Base-by-base conservation (phyloP, 2,888 invertebrate genomes). In the Peribatodes rhomboidaria region DNA sequence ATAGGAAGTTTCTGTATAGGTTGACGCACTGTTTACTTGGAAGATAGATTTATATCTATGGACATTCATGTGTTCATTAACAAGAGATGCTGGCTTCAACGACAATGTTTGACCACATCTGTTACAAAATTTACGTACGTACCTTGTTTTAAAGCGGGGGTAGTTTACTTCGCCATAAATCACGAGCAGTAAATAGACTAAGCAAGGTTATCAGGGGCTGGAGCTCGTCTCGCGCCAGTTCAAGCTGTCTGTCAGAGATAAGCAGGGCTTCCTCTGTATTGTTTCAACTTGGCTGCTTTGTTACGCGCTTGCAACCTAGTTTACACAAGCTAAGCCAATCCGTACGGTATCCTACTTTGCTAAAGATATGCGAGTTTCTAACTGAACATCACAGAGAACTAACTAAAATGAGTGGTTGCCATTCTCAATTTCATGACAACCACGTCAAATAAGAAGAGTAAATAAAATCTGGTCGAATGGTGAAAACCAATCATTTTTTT, bases 171-270 rank as follows among this genome's bases (percentile, higher is more conserved):
- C 11, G 16, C 14, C 64, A 61, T 61, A 61, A 65, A 65, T 61
- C 61, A 53, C 35, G 33, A 31, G 20, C 39, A 49, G 46, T 61
- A 61, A 61, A 60, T 52, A 65, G 47, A 44, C 18, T 57, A 57
- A 58, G 44, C 33, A 58, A 58, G 64, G 57, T 62, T 52, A 60
- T 62, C 58, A 42, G 35, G 39, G 16, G 42, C 20, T 20, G 35
- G 20, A 55, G 47, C 47, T 62, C 60, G 68, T 50, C 62, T 64
- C 70, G 76, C 72, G 67, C 73, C 72, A 57, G 60, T 44, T 61
- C 61, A 58, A 73, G 79, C 85, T 88, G 88, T 67, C 74, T 76
- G 74, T 73, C 78, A 73, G 71, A 81, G 88, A 88, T 88, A 88
- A 88, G 83, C 82, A 77, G 63, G 72, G 78, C 80, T 82, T 77